Evolutionary conservation across 2,888 invertebrate species (phyloP), one percentile per base, ranked within the genome.

Genomic region (Heteropelma amictum): DNA sequence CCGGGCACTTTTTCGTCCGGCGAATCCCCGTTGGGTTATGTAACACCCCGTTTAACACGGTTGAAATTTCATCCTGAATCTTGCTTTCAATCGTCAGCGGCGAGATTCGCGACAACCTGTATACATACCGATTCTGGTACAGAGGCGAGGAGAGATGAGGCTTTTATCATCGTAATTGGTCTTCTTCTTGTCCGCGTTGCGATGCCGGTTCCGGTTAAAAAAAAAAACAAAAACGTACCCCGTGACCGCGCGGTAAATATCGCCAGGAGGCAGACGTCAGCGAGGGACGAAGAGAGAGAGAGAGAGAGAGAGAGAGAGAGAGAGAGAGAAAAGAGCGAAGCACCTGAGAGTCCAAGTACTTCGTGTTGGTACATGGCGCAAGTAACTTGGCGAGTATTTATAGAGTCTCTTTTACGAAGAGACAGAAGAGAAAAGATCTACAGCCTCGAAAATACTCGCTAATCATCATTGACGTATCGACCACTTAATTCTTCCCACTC

Each of bases 151-250:
- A 73, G 72, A 77, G 72, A 77, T 72, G 77, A 76, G 77, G 58
- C 71, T 83, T 84, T 82, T 80, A 80, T 78, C 82, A 75, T 69
- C 77, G 85, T 86, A 86, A 86, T 86, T 85, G 84, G 83, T 85
- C 83, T 81, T 82, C 82, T 86, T 86, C 84, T 86, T 86, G 85
- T 79, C 82, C 84, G 82, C 82, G 82, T 82, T 79, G 82, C 75
- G 77, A 80, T 82, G 80, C 80, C 81, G 80, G 78, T 68, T 73
- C 74, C 47, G 78, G 53, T 68, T 65, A 72, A 71, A 61, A 60
- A 69, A 38, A 45, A 56, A n/a, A 30, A 33, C 21, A 35, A 63
- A 40, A 28, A 26, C 14, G 51, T 17, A 30, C 7, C 30, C 49
- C 72, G 60, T 72, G 72, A 60, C 53, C 51, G 45, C 35, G 72